Evolutionary conservation across 2,797 vertebrate species (phyloP).

Genomic region (Hypotaenidia okinawae): DNA sequence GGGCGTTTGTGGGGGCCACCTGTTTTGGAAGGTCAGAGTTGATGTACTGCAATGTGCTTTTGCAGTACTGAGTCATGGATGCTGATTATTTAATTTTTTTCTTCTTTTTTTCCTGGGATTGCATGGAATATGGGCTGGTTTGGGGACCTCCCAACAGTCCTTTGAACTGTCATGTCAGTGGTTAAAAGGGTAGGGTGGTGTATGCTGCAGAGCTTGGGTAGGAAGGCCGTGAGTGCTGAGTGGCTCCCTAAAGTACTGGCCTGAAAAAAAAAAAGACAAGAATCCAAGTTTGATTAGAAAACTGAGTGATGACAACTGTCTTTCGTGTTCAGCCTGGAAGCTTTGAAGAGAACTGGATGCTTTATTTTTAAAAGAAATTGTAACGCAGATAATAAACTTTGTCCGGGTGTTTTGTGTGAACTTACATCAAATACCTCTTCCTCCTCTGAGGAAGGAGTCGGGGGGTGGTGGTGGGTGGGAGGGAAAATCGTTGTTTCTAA

Average conservation of each 20-base stretch:
- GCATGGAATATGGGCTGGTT: neutral
- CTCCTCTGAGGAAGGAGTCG: conserved; percentile 12
- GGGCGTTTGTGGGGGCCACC: neutral
- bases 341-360: conserved; percentile 48
- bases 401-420: neutral
- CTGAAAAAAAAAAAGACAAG: neutral
- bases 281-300: conserved; percentile 29
- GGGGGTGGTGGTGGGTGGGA: neutral
- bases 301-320: conserved; percentile 17
- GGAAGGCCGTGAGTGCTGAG: neutral
- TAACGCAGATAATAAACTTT: conserved; percentile 27
- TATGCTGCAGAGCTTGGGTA: neutral
- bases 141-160: neutral
- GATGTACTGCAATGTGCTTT: neutral
- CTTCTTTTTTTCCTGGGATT: neutral
- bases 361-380: conserved; percentile 53
- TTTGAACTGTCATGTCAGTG: conserved; percentile 13
- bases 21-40: conserved; percentile 12
- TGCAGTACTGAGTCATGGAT: neutral
- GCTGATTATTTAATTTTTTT: neutral
- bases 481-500: conserved; percentile 50
- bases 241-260: neutral
- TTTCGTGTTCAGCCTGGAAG: neutral
- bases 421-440: conserved; percentile 54
- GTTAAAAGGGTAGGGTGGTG: neutral